A percentile compares a stretch with the other conserved stretches of the same genome.
Evolutionary conservation across 2,113 vertebrate genomes (phyloP).

Genomic region (Ptilorrhoa leucosticta): DNA sequence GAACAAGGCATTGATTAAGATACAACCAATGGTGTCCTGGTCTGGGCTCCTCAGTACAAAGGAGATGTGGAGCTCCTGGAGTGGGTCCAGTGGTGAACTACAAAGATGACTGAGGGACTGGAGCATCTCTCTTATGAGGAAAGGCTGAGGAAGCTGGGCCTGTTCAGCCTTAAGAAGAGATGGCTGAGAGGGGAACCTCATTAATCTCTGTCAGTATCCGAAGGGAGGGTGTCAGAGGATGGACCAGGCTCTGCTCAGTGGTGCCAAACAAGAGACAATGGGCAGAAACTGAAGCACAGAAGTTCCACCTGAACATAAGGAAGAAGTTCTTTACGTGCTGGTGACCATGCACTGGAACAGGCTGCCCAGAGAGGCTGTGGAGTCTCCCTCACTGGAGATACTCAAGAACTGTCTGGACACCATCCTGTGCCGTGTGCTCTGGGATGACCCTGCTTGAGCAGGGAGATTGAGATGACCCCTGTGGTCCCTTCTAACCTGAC

Average conservation of each 20-base stretch:
- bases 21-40: fast-evolving
- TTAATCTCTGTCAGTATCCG: fast-evolving
- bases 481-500: not conserved
- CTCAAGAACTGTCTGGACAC: not conserved
- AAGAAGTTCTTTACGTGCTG: not conserved
- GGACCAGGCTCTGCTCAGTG: not conserved
- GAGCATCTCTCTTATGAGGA: not conserved
- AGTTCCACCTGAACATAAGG: not conserved
- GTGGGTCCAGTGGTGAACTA: fast-evolving
- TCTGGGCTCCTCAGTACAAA: not conserved
- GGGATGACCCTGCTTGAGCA: not conserved
- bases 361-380: fast-evolving
- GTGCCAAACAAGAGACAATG: not conserved
- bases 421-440: too few species aligned
- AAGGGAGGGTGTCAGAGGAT: not conserved
- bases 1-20: not conserved
- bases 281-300: not conserved
- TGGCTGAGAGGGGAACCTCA: fast-evolving
- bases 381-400: not conserved
- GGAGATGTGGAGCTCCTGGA: not conserved
- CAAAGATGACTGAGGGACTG: not conserved
- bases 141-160: not conserved
- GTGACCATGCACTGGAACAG: not conserved
- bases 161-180: not conserved
- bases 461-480: not conserved